Evolutionary conservation across 2,888 invertebrate genomes (phyloP).

Genomic region (Trachelus tabidus): DNA sequence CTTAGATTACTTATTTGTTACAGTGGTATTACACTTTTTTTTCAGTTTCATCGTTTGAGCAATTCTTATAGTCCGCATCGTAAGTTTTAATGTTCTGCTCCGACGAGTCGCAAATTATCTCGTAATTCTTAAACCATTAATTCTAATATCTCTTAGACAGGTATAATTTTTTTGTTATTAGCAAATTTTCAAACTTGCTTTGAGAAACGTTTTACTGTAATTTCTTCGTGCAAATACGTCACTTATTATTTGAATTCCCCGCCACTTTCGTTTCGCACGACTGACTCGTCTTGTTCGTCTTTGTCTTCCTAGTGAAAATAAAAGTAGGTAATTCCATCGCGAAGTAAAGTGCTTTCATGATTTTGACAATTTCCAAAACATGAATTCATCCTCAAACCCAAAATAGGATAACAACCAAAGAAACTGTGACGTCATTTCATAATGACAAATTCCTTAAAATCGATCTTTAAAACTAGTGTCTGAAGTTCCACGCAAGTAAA

Average conservation of each 20-base stretch:
- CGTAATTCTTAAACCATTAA: background rate
- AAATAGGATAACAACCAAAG: background rate
- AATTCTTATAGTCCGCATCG: background rate
- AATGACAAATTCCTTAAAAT: background rate
- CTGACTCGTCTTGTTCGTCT: background rate
- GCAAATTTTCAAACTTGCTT: background rate
- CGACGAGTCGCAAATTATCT: background rate
- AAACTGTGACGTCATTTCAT: background rate
- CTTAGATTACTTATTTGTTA: background rate
- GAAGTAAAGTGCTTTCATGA: too few relatives aligned
- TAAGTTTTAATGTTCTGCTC: background rate
- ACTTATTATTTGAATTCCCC: too few relatives aligned
- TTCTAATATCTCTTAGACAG: background rate
- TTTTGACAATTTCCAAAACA: too few relatives aligned
- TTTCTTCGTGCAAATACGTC: too few relatives aligned
- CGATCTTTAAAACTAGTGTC: background rate
- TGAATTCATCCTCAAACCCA: background rate
- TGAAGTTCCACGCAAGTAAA: background rate
- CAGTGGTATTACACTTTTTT: background rate
- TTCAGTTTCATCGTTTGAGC: background rate
- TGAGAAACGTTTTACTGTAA: background rate
- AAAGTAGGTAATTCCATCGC: too few relatives aligned
- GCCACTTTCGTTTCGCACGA: too few relatives aligned
- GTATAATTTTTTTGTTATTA: background rate
- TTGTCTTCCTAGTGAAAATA: too few relatives aligned